Percentiles rank a stretch among this genome's conserved stretches.
These are phyloP conservation scores for Tragulus kanchil DNA, from an alignment of 2,113 vertebrate species.

Conservation along the genomic window DNA sequence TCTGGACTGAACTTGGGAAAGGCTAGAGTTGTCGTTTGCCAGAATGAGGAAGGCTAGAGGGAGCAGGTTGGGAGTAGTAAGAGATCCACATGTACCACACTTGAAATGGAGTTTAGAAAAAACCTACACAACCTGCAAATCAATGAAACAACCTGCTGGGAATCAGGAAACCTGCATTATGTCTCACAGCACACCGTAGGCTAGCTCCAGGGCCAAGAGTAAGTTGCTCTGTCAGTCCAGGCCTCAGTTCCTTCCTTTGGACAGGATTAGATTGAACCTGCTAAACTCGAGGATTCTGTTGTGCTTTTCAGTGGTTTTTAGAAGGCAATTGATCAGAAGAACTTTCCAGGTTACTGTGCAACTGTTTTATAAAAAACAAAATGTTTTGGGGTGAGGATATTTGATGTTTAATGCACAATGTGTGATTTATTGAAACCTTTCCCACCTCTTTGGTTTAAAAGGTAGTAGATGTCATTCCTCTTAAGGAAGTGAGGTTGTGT, in stretches of 20 bases:
- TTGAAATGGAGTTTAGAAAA: background rate
- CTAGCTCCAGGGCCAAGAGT: background rate
- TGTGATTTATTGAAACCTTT: background rate
- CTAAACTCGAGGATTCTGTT: background rate
- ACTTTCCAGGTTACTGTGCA: background rate
- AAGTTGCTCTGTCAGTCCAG: background rate
- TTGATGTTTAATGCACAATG: background rate
- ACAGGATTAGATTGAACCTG: background rate
- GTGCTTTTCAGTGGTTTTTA: slow-evolving; percentile 27
- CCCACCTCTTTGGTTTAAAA: background rate
- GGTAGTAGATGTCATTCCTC: background rate
- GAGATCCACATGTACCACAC: background rate
- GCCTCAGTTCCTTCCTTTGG: background rate
- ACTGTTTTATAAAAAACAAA: slow-evolving; percentile 2
- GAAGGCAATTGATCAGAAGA: background rate
- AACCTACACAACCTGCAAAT: background rate
- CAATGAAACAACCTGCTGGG: background rate
- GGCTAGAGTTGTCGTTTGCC: background rate
- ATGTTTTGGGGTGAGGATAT: slow-evolving; percentile 22
- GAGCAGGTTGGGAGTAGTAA: background rate
- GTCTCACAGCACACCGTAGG: background rate
- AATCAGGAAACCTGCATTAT: background rate
- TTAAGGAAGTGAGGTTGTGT: background rate
- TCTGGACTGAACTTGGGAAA: background rate
- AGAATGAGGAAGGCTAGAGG: background rate